A percentile compares a stretch with the other conserved stretches of the same genome.
phyloP scores from a whole-genome alignment of 1,140 invertebrate genomes.

The Sitophilus oryzae region DNA sequence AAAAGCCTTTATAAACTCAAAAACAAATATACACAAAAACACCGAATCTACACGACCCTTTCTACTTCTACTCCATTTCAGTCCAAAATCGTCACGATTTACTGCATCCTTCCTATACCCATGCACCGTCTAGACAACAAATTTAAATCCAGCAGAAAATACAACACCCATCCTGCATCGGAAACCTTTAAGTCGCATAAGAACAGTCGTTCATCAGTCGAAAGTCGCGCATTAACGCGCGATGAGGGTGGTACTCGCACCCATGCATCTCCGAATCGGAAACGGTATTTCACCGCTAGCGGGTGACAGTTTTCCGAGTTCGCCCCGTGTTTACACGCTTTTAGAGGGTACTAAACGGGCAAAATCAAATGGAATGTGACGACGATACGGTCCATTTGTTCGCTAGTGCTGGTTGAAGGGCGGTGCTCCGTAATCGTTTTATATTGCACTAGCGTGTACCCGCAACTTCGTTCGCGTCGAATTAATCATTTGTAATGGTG shows the following conservation, averaged over 20 bases:
- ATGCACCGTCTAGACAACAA: slow-evolving; percentile 5
- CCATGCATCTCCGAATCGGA: slow-evolving; percentile 8
- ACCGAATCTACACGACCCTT: too few relatives aligned
- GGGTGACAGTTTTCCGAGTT: too few relatives aligned
- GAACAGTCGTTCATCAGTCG: slow-evolving; percentile 11
- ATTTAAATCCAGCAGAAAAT: slow-evolving; percentile 15
- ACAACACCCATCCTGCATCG: too few relatives aligned
- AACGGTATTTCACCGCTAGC: slow-evolving; percentile 18
- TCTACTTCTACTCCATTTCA: too few relatives aligned
- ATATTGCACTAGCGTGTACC: too few relatives aligned
- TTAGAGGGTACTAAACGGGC: slow-evolving; percentile 16
- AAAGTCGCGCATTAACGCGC: slow-evolving; percentile 13
- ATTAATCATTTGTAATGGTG: too few relatives aligned
- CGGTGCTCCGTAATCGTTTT: too few relatives aligned
- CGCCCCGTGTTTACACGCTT: slow-evolving; percentile 19
- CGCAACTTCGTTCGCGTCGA: too few relatives aligned
- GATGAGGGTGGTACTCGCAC: too few relatives aligned
- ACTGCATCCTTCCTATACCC: slow-evolving; percentile 11
- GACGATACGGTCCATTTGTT: slow-evolving; percentile 12
- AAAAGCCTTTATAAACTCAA: too few relatives aligned
- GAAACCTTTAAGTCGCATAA: slow-evolving; percentile 21
- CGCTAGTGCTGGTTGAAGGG: slow-evolving; percentile 3
- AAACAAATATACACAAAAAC: too few relatives aligned
- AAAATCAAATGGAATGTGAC: slow-evolving; percentile 19
- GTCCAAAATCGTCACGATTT: background rate